Evolutionary conservation across 1,140 invertebrate species (phyloP).

Genomic region (Pemphigus obesinymphae): DNA sequence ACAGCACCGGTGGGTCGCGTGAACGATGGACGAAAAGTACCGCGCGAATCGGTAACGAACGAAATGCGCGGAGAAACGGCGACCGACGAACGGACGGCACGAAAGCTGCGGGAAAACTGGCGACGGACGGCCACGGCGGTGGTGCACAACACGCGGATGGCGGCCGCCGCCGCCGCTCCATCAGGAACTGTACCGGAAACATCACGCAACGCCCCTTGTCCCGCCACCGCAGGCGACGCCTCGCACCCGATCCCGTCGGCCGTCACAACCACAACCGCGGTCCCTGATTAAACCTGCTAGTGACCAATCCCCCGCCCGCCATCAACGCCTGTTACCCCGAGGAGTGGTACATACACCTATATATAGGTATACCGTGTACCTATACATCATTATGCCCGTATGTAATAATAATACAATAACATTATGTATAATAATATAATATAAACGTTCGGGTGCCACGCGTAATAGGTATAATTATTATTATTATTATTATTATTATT

Average conservation of each 20-base stretch:
- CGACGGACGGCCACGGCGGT: background rate
- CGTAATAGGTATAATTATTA: too few relatives aligned
- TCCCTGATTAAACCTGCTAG: conserved; percentile 27
- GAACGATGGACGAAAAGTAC: background rate
- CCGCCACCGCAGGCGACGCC: background rate
- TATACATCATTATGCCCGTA: too few relatives aligned
- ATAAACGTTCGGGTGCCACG: background rate
- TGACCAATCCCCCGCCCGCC: background rate
- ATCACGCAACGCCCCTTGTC: background rate
- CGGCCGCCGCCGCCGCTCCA: background rate
- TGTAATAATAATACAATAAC: background rate
- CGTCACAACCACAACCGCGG: conserved; percentile 6
- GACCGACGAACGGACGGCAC: background rate
- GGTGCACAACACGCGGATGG: conserved; percentile 31
- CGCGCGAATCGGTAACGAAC: background rate
- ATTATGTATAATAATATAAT: background rate
- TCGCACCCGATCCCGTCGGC: background rate
- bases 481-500: conserved; percentile 18
- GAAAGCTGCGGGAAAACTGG: background rate
- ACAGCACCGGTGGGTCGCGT: background rate
- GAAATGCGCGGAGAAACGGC: background rate
- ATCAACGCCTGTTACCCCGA: too few relatives aligned
- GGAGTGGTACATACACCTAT: too few relatives aligned
- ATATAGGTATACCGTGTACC: too few relatives aligned
- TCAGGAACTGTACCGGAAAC: conserved; percentile 33